phyloP scores from a whole-genome alignment of 2,888 invertebrate species.

The Dryocosmus kuriphilus region DNA sequence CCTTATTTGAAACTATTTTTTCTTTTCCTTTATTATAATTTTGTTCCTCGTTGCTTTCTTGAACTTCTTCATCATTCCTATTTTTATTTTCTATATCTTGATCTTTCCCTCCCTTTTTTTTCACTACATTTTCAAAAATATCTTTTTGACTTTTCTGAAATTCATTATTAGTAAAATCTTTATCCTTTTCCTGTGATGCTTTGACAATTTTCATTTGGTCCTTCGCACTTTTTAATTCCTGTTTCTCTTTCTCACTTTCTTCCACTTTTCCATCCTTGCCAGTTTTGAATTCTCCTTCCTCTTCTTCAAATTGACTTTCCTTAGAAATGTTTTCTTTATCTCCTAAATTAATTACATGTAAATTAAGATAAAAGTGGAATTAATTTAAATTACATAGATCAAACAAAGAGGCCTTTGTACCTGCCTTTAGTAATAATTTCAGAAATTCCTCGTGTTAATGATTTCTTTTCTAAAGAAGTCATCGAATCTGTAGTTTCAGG shows the following conservation, averaged over 20 bases:
- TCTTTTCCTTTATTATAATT: not conserved
- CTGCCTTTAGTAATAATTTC: not conserved
- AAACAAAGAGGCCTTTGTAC: not conserved
- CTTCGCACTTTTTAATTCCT: not conserved
- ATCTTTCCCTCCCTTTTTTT: not conserved
- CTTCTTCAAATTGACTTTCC: not conserved
- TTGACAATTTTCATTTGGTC: not conserved
- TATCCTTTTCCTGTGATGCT: not conserved
- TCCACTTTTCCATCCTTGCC: not conserved
- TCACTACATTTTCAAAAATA: not conserved
- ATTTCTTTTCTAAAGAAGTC: conserved; percentile 18
- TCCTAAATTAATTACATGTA: not conserved
- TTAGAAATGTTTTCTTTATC: not conserved
- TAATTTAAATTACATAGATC: not conserved
- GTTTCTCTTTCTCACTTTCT: not conserved
- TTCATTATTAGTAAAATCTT: not conserved
- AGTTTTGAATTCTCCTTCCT: not conserved
- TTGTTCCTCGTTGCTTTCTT: too few species aligned
- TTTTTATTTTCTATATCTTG: not conserved
- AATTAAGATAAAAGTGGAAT: not conserved
- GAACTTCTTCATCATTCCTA: too few species aligned
- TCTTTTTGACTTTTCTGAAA: not conserved
- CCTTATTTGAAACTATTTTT: not conserved
- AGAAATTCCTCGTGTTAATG: conserved; percentile 17
- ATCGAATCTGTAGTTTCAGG: not conserved